Evolutionary conservation across 2,113 vertebrate genomes (phyloP), one percentile per base, ranked within the genome.

Genomic region (Macaca nemestrina): DNA sequence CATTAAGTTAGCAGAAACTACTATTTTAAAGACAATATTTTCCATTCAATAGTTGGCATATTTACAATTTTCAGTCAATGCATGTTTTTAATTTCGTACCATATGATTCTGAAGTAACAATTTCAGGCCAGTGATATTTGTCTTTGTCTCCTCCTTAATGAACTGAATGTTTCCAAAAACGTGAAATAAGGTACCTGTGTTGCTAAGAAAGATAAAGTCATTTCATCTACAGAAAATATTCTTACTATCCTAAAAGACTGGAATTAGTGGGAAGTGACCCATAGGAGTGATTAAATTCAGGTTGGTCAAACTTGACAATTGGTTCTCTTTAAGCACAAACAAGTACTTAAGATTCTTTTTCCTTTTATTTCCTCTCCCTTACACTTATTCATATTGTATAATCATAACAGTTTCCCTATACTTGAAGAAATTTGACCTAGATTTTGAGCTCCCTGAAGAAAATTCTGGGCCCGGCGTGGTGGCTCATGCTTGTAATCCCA

Each of bases 91-190:
- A 96, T 97, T 97, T 98, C 92, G 96, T 90, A 97, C 90, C 87
- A 92, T 87, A 79, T 81, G 87, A 96, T 95, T 97, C 82, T 97
- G 89, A 97, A 95, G 88, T 96, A 97, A 97, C 78, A 90, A n/a
- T 91, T 97, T 96, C 17, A 95, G 79, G n/a, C 70, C 38, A 90
- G 64, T 86, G 64, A 78, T 90, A 96, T 96, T 98, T 88, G 87
- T 98, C 90, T 98, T 95, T 97, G 92, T 97, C 96, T 95, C 75
- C 6, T 95, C 94, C 85, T 96, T 97, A 98, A 98, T 96, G 92
- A 97, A 96, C 57, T 93, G 82, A 95, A 93, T 55, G 96, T 95
- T 95, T 96, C 87, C 79, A 16, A 87, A 97, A 97, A 88, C 70
- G 85, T 48, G 67, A 83, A 95, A 93, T 88, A 76, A 93, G 87